A percentile compares a stretch with the other conserved stretches of the same genome.
phyloP scores from a whole-genome alignment of 1,140 invertebrate species.

The Zophobas atratus region DNA sequence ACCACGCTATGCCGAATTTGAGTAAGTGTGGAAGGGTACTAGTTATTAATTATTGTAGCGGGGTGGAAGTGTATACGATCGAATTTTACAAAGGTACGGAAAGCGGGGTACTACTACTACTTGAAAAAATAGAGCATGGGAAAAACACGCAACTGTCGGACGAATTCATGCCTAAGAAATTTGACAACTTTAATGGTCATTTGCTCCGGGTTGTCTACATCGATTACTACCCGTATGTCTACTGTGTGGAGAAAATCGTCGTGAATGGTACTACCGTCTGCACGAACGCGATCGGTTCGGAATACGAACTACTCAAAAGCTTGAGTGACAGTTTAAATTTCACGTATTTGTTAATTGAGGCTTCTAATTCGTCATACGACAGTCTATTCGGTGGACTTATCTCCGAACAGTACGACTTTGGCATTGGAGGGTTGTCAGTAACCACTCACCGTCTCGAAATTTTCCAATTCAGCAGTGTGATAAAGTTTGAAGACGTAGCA shows the following conservation, averaged over 20 bases:
- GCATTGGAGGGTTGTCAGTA: background rate
- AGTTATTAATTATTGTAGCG: background rate
- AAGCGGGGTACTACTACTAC: background rate
- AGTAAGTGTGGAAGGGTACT: background rate
- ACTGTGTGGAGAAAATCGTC: background rate
- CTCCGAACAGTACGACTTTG: background rate
- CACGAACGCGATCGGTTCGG: background rate
- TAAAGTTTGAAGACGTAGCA: background rate
- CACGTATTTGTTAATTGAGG: background rate
- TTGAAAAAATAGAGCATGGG: background rate
- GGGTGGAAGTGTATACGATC: background rate
- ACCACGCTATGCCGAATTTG: background rate
- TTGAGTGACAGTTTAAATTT: background rate
- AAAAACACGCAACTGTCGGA: background rate
- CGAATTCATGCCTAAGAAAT: background rate
- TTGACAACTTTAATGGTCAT: background rate
- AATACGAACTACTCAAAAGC: background rate
- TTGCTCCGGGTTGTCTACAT: background rate
- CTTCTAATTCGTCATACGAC: background rate
- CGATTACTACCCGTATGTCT: constrained; percentile 6
- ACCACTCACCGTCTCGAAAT: background rate
- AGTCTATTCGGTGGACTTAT: background rate
- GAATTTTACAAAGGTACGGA: background rate
- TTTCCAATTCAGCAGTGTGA: background rate
- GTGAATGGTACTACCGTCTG: background rate